Percentiles rank a stretch among this genome's conserved stretches.
These are phyloP conservation scores for Augochlora pura DNA, from an alignment of 1,140 invertebrate genomes.

Conservation along the genomic window DNA sequence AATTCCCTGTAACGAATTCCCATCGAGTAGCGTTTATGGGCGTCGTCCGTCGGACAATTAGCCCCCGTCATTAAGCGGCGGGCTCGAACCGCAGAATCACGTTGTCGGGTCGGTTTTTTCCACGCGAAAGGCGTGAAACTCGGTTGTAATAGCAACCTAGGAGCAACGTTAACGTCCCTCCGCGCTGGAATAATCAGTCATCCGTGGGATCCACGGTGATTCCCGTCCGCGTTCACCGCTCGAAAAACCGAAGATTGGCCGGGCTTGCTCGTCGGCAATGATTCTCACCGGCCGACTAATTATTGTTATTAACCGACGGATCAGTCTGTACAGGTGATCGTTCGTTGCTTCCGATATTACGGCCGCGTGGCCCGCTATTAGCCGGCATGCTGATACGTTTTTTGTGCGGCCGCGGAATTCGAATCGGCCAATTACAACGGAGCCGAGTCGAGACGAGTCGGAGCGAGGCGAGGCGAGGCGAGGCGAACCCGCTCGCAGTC, in stretches of 20 bases:
- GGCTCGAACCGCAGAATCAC: conserved; percentile 19
- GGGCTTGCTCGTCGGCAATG: conserved; percentile 11
- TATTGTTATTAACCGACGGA: conserved; percentile 59
- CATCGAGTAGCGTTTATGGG: conserved; percentile 35
- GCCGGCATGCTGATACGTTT: conserved; percentile 65
- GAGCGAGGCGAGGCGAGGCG: background rate
- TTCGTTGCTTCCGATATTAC: conserved; percentile 53
- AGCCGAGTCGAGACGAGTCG: too few relatives aligned
- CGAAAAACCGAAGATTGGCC: conserved; percentile 29
- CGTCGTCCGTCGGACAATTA: conserved; percentile 58
- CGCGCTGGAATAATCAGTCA: conserved; percentile 51
- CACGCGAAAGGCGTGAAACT: conserved; percentile 53
- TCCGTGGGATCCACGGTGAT: conserved; percentile 25
- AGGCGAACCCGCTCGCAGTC: background rate
- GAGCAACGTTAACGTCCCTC: conserved; percentile 31
- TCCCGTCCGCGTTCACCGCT: conserved; percentile 14
- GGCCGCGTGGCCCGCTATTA: conserved; percentile 52
- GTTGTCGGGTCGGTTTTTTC: background rate
- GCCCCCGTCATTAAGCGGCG: conserved; percentile 46
- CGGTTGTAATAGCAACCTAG: conserved; percentile 38
- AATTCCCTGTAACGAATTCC: conserved; percentile 13
- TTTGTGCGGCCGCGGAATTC: conserved; percentile 59
- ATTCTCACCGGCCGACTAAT: conserved; percentile 54
- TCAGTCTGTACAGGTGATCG: conserved; percentile 28
- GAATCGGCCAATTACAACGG: conserved; percentile 63